phyloP scores from a whole-genome alignment of 1,140 invertebrate species.

The Venturia canescens region DNA sequence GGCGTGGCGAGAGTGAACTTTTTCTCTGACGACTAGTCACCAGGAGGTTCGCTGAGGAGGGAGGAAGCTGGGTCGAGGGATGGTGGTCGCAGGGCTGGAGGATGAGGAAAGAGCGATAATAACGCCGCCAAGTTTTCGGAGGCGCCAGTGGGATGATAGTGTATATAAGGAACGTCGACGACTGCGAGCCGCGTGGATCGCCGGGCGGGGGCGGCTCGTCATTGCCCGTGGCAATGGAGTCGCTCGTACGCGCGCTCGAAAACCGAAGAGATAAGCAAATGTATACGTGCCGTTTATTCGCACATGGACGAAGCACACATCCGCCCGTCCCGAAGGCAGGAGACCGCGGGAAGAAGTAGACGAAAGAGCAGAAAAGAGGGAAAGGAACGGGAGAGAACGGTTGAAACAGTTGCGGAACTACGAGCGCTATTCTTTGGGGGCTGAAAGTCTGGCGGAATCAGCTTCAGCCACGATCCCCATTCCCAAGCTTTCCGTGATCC shows the following conservation, averaged over 20 bases:
- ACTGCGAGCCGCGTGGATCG: conserved; percentile 7
- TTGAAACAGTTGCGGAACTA: conserved; percentile 68
- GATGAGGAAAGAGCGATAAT: conserved; percentile 32
- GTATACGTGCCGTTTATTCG: background rate
- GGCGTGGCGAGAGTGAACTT: conserved; percentile 24
- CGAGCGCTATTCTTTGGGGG: conserved; percentile 63
- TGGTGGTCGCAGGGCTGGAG: background rate
- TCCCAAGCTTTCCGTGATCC: background rate
- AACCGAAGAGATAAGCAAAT: background rate
- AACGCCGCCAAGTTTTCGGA: conserved; percentile 41
- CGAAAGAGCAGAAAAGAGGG: conserved; percentile 63
- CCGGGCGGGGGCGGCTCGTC: conserved; percentile 16
- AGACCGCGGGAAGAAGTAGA: conserved; percentile 50
- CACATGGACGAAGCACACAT: background rate
- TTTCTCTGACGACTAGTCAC: conserved; percentile 40
- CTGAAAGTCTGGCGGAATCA: conserved; percentile 20
- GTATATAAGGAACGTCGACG: background rate
- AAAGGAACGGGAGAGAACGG: conserved; percentile 63
- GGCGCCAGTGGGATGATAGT: conserved; percentile 7
- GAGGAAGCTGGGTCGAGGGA: conserved; percentile 18
- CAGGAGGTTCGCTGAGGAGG: conserved; percentile 3
- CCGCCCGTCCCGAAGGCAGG: background rate
- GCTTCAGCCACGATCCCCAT: background rate
- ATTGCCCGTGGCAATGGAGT: background rate
- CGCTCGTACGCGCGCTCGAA: background rate